A percentile compares a stretch with the other conserved stretches of the same genome.
phyloP scores from a whole-genome alignment of 2,888 invertebrate genomes.

The Rhingia campestris region DNA sequence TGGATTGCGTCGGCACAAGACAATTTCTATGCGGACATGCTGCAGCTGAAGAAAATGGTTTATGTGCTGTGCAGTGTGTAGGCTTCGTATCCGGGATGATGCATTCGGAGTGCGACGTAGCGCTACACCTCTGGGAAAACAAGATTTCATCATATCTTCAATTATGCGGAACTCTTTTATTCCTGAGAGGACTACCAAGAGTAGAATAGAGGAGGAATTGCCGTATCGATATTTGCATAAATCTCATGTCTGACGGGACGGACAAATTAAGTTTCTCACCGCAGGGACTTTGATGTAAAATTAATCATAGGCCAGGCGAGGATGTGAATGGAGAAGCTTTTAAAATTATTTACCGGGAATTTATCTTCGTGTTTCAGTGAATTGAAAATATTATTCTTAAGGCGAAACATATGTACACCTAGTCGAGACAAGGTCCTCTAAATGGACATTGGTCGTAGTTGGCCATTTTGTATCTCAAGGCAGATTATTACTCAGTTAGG shows the following conservation, averaged over 20 bases:
- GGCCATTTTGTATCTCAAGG: no score
- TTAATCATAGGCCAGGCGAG: neutral
- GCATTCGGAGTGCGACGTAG: slow-evolving; percentile 4
- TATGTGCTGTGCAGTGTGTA: slow-evolving; percentile 1
- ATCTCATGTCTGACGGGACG: slow-evolving; percentile 18
- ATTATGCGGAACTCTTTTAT: slow-evolving; percentile 26
- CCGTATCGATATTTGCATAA: slow-evolving; percentile 57
- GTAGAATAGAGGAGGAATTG: neutral
- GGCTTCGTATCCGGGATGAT: slow-evolving; percentile 28
- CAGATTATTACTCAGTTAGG: no score
- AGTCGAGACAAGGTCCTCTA: no score
- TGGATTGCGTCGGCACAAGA: neutral
- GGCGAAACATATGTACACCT: no score
- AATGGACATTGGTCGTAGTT: no score
- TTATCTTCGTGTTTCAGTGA: no score
- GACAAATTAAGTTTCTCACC: neutral
- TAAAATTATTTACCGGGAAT: neutral
- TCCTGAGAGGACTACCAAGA: neutral
- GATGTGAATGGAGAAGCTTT: neutral
- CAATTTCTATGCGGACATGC: neutral
- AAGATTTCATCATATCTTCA: slow-evolving; percentile 28
- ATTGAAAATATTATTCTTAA: no score
- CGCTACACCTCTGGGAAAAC: slow-evolving; percentile 43
- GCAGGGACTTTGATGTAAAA: neutral
- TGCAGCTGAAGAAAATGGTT: neutral